Evolutionary conservation across 2,113 vertebrate genomes (phyloP), one percentile per base, ranked within the genome.

Genomic region (Pantherophis guttatus): DNA sequence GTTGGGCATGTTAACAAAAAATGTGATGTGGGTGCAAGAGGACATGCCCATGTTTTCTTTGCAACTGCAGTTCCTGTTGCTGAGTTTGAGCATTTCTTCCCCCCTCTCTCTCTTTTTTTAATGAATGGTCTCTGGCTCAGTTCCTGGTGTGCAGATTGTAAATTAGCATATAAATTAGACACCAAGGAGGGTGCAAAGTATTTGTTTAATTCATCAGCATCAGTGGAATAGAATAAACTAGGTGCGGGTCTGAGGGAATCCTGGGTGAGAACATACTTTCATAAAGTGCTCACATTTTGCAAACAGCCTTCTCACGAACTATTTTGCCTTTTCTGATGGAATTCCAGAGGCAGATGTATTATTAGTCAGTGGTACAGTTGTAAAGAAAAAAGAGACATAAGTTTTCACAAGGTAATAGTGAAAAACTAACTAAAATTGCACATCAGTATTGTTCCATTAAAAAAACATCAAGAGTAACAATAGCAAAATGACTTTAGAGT

Each of bases 111-210:
- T 39, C 33, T 90, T 48, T 90, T 53, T 81, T 81, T 87, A 33
- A 75, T 87, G 48, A 93, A 86, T 95, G 95, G 94, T 93, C 91
- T 90, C 3, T 89, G 94, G 95, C 95, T 92, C 52, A 17, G 58
- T 95, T 97, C 94, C 65, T 93, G 13, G 91, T 90, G 87, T 92
- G 94, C 62, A 95, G 93, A 95, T 94, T 95, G 94, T 88, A 8
- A 91, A 94, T 94, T 70, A 94, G 95, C 94, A 95, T 96, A 93
- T 96, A 95, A 95, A 96, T 97, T 94, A 94, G 94, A 90, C 89
- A 90, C 89, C 75, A 90, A 90, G 89, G 92, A 93, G 89, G 95
- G 95, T 97, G 94, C 93, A 95, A 96, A 94, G 92, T 95, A 95
- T 94, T 92, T 95, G 92, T 94, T 94, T 48, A 94, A 93, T 94